Evolutionary conservation across 2,888 invertebrate species (phyloP).

Genomic region (Taenaris catops): DNA sequence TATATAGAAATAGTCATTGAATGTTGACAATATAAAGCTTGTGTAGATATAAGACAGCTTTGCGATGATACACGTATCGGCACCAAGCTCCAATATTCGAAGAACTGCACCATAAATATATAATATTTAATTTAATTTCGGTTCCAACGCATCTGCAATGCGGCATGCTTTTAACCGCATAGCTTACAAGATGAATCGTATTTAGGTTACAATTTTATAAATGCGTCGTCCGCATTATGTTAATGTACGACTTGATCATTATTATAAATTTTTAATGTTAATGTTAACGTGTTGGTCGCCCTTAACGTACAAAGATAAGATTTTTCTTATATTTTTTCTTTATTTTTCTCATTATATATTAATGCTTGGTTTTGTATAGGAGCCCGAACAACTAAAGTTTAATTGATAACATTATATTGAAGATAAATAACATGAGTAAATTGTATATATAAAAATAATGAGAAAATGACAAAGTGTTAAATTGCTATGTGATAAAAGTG

Average conservation of each 20-base stretch:
- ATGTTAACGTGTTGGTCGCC: too few relatives aligned
- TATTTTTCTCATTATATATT: too few relatives aligned
- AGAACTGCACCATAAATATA: slow-evolving; percentile 28
- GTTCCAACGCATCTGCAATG: slow-evolving; percentile 1
- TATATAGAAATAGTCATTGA: slow-evolving; percentile 7
- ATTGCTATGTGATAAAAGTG: slow-evolving; percentile 1
- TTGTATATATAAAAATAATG: not conserved
- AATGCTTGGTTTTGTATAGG: too few relatives aligned
- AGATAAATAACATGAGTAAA: not conserved
- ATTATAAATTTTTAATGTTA: too few relatives aligned
- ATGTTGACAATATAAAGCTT: slow-evolving; percentile 10
- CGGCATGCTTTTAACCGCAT: slow-evolving; percentile 17
- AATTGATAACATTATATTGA: not conserved
- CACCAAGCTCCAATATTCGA: slow-evolving; percentile 29
- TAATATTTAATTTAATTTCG: slow-evolving; percentile 10
- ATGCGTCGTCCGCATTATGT: too few relatives aligned
- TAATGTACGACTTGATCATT: too few relatives aligned
- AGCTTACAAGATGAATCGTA: too few relatives aligned
- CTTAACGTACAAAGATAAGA: too few relatives aligned
- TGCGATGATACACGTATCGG: slow-evolving; percentile 26
- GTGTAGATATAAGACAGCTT: slow-evolving; percentile 14
- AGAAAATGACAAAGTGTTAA: slow-evolving; percentile 13
- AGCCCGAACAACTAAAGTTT: not conserved
- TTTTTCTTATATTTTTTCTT: too few relatives aligned
- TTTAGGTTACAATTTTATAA: too few relatives aligned